A percentile compares a stretch with the other conserved stretches of the same genome.
phyloP scores from a whole-genome alignment of 2,888 invertebrate species.

The Lysandra bellargus region DNA sequence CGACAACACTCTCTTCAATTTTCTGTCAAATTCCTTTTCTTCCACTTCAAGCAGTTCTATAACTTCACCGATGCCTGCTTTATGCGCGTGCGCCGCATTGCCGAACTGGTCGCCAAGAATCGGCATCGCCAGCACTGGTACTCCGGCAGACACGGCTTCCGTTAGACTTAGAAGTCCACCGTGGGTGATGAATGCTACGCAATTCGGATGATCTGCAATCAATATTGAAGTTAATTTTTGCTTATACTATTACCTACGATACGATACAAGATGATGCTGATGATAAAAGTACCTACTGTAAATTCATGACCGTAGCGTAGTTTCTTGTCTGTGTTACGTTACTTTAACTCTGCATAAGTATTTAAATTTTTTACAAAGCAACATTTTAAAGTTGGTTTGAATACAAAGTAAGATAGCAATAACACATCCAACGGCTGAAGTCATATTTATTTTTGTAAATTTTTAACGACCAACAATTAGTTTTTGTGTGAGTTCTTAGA shows the following conservation, averaged over 20 bases:
- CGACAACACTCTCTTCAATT: constrained; percentile 63
- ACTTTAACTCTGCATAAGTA: no score
- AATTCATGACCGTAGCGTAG: no score
- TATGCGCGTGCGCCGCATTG: constrained; percentile 53
- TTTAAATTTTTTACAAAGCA: no score
- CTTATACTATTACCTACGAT: no score
- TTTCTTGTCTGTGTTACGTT: no score
- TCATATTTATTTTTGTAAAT: neutral
- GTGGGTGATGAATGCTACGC: constrained; percentile 73
- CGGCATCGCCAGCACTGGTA: constrained; percentile 76
- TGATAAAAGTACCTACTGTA: no score
- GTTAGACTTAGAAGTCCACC: constrained; percentile 77
- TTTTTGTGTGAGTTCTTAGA: neutral
- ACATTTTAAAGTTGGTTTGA: no score
- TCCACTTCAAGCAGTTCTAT: constrained; percentile 62
- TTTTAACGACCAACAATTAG: neutral
- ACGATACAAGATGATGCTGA: no score
- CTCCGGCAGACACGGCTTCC: constrained; percentile 76
- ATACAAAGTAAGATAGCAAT: no score
- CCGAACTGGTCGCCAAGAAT: constrained; percentile 78
- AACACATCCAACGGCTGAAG: neutral
- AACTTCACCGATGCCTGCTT: constrained; percentile 58
- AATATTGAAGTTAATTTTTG: neutral
- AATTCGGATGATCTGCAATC: constrained; percentile 70
- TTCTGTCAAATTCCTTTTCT: constrained; percentile 62